Percentiles rank a stretch among this genome's conserved stretches.
These are phyloP conservation scores for Pempheris klunzingeri DNA, from an alignment of 2,797 vertebrate species.

Conservation along the genomic window DNA sequence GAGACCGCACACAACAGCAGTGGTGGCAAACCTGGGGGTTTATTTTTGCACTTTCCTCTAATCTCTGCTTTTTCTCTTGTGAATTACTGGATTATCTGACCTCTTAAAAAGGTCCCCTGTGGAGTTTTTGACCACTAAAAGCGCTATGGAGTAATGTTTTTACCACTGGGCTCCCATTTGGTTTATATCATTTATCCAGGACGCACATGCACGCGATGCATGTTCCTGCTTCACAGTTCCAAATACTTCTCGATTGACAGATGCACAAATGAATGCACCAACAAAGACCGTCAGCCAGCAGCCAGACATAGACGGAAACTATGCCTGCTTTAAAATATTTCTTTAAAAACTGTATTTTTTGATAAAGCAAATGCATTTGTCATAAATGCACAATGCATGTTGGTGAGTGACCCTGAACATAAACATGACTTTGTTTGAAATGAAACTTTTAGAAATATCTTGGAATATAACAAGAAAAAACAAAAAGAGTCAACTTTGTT, in stretches of 20 bases:
- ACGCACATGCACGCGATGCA: not conserved
- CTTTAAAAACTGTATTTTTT: not conserved
- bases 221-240: not conserved
- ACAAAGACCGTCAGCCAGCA: not conserved
- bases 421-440: not conserved
- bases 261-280: not conserved
- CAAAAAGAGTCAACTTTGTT: not conserved
- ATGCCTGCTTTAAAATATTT: not conserved
- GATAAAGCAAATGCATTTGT: not conserved
- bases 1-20: not conserved
- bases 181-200: not conserved
- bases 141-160: not conserved
- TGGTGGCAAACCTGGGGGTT: not conserved
- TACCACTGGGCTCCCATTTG: conserved; percentile 1
- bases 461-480: not conserved
- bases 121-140: conserved; percentile 18
- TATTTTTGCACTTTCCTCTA: conserved; percentile 18
- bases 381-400: not conserved
- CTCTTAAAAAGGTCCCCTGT: not conserved
- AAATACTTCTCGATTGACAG: not conserved
- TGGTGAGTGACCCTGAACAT: not conserved
- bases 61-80: conserved; percentile 26
- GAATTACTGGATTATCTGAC: conserved; percentile 18
- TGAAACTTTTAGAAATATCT: not conserved
- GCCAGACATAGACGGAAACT: not conserved